phyloP scores from a whole-genome alignment of 2,113 vertebrate genomes.

The Megaceryle torquata region DNA sequence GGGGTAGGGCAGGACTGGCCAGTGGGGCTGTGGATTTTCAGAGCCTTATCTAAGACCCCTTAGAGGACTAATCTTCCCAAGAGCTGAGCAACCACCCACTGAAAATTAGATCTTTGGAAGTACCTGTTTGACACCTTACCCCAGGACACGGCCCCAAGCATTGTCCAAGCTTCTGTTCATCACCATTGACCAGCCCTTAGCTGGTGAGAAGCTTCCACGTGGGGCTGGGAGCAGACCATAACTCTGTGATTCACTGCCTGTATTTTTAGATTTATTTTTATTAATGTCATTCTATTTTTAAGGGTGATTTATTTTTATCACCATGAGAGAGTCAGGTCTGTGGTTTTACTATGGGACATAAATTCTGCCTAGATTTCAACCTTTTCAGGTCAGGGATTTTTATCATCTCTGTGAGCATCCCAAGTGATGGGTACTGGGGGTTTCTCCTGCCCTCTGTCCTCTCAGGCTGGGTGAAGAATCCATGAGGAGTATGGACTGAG shows the following conservation, averaged over 20 bases:
- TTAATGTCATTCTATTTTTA: conserved; percentile 57
- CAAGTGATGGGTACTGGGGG: not conserved
- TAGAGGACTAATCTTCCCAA: not conserved
- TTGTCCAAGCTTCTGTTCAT: not conserved
- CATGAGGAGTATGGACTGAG: not conserved
- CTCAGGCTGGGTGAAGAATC: fast-evolving
- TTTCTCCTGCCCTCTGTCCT: not conserved
- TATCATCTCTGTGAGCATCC: conserved; percentile 7
- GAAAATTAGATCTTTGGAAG: not conserved
- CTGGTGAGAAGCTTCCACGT: not conserved
- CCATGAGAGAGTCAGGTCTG: not conserved
- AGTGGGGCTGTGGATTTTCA: not conserved
- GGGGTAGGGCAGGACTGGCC: not conserved
- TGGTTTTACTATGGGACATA: conserved; percentile 28
- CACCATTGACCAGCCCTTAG: not conserved
- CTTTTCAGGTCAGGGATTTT: conserved; percentile 52
- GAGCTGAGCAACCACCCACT: not conserved
- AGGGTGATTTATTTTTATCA: conserved; percentile 68
- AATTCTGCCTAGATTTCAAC: conserved; percentile 39
- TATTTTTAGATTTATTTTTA: conserved; percentile 55
- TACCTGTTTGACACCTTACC: not conserved
- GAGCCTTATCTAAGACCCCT: not conserved
- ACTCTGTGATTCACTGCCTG: not conserved
- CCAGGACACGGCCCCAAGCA: not conserved
- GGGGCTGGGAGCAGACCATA: not conserved